These are phyloP conservation scores for Dysmachus trigonus DNA, from an alignment of 2,888 invertebrate species.

Conservation along the genomic window DNA sequence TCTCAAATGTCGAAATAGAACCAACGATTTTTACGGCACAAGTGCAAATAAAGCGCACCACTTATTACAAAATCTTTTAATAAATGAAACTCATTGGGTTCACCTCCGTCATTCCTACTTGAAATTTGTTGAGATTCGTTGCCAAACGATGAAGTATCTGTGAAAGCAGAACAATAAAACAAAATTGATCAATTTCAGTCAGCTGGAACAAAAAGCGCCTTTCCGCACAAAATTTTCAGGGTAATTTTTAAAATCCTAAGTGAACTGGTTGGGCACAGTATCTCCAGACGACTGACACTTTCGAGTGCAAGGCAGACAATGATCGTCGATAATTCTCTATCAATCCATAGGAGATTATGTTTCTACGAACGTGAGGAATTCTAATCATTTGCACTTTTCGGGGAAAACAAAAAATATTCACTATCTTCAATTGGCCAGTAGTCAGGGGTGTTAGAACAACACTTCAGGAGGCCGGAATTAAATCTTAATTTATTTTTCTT, in stretches of 20 bases:
- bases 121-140: neutral
- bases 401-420: neutral
- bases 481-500: neutral
- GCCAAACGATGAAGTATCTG: slow-evolving; percentile 11
- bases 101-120: neutral
- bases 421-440: neutral
- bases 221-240: neutral
- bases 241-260: neutral
- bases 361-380: slow-evolving; percentile 5
- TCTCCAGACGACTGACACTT: slow-evolving; percentile 10
- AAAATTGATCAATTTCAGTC: neutral
- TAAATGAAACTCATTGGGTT: neutral
- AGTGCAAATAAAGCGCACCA: neutral
- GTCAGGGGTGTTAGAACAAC: neutral
- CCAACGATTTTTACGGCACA: neutral
- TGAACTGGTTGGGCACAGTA: neutral
- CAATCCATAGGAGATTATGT: neutral
- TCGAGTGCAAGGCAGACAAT: slow-evolving; percentile 2
- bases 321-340: slow-evolving; percentile 3
- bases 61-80: neutral
- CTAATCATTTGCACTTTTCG: neutral
- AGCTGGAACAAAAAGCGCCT: neutral
- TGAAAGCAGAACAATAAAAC: slow-evolving; percentile 3
- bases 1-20: neutral
- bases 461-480: neutral